A percentile compares a stretch with the other conserved stretches of the same genome.
Conservation (phyloP, 2,797 vertebrate genomes). For the Setipinna tenuifilis region DNA sequence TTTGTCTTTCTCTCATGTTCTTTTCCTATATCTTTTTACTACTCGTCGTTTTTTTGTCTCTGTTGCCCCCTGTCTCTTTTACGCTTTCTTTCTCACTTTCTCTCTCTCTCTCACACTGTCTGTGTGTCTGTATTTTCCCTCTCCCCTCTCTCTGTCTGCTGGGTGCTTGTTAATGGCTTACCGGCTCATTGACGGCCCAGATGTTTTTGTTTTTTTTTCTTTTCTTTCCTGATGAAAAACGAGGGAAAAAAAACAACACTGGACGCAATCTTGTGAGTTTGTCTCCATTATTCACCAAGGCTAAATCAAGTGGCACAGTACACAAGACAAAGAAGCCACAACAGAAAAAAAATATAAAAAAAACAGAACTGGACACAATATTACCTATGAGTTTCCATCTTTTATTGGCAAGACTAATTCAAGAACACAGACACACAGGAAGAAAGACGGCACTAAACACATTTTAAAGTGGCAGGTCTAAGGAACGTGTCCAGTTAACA, state of each 20-base stretch:
- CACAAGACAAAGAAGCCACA: background rate
- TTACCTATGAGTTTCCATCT: background rate
- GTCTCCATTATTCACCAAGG: conserved; percentile 25
- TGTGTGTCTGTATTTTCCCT: conserved; percentile 42
- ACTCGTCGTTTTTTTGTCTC: background rate
- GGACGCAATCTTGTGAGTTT: conserved; percentile 52
- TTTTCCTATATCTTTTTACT: background rate
- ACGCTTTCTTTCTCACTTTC: conserved; percentile 46
- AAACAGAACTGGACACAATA: no score
- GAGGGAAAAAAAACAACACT: conserved; percentile 61
- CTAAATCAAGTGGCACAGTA: conserved; percentile 55
- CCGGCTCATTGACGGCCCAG: conserved; percentile 72
- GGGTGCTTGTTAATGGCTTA: conserved; percentile 70
- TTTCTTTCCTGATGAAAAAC: conserved; percentile 67
- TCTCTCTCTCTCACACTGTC: conserved; percentile 30
- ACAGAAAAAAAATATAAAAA: no score
- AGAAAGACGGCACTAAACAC: background rate
- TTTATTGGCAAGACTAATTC: conserved; percentile 52
- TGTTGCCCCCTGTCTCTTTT: conserved; percentile 43
- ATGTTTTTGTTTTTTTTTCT: conserved; percentile 66
- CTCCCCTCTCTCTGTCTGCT: conserved; percentile 29
- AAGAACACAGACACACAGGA: conserved; percentile 38
- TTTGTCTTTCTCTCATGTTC: background rate
- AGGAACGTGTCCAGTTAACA: background rate
- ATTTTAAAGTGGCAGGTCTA: background rate